Base-by-base conservation (phyloP, 2,797 vertebrate genomes). In the Chromis chromis region DNA sequence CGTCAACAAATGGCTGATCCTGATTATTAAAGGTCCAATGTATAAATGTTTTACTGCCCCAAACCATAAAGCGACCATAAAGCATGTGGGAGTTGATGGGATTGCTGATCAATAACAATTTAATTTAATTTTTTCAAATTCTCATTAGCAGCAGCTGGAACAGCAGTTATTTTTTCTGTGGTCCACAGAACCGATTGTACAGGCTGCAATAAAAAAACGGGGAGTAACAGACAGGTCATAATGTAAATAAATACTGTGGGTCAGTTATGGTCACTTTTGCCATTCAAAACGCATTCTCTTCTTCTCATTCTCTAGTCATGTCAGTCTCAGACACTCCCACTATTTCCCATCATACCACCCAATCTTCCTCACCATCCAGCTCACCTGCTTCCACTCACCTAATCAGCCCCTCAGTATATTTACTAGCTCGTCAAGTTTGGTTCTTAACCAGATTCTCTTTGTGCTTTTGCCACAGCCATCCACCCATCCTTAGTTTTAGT, bases 101-200 rank as follows among this genome's bases (percentile, higher is more conserved):
- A 21, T 12, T 39, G 46, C 53, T n/a, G 48, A 70, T 76, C 66
- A 70, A 70, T 65, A 62, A 21, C 25, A 74, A 74, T 59, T 74
- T 74, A 4, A 58, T 63, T 76, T 76, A 11, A 75, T 69, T 76
- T 42, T 25, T 63, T 16, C 33, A n/a, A 27, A 25, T 21, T 10
- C 53, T 58, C 10, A 44, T 55, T 54, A 49, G 27, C 17, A 22
- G 10, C 22, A 54, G 24, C 16, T 53, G 33, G 25, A 70, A 31
- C 11, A 60, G 36, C 28, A 46, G 42, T 28, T 57, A 4, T 24
- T 50, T 11, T 14, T 31, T 44, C 36, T 44, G 31, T 22, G 7
- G 24, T 22, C 22, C 21, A 28, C 3, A 52, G 14, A 57, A 44
- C 3, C n/a, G 24, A 31, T 63, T 24, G 22, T 2, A 42, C 10